Conservation (phyloP, 2,888 invertebrate genomes). For the Meta bourneti region DNA sequence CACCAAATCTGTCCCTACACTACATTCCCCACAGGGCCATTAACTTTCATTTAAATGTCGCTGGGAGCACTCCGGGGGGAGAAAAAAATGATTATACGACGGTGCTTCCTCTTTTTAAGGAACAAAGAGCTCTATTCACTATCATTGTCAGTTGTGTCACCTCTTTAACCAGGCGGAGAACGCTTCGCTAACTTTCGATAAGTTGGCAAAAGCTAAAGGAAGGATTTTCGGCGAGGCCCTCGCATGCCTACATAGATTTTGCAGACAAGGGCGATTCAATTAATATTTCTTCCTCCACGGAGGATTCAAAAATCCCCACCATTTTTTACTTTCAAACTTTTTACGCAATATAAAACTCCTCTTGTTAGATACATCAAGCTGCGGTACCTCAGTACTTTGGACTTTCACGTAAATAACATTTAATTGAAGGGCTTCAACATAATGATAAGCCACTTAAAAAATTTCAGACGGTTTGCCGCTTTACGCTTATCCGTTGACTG, state of each 20-base stretch:
- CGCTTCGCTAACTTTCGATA: slow-evolving; percentile 54
- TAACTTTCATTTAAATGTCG: slow-evolving; percentile 74
- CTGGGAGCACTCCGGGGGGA: slow-evolving; percentile 38
- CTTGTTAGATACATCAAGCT: no score
- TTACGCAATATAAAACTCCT: no score
- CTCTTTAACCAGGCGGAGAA: slow-evolving; percentile 43
- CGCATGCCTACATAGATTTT: slow-evolving; percentile 18
- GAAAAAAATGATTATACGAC: slow-evolving; percentile 53
- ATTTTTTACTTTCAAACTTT: no score
- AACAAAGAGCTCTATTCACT: slow-evolving; percentile 60
- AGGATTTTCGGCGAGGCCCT: slow-evolving; percentile 41
- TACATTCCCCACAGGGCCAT: slow-evolving; percentile 62
- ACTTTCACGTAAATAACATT: no score
- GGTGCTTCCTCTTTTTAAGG: slow-evolving; percentile 18
- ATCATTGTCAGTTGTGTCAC: slow-evolving; percentile 55
- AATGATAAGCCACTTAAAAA: no score
- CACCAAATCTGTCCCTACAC: slow-evolving; percentile 62
- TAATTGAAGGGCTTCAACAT: no score
- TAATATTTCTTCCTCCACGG: slow-evolving; percentile 19
- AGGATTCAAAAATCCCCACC: background rate
- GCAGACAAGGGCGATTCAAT: slow-evolving; percentile 34
- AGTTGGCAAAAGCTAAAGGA: slow-evolving; percentile 34
- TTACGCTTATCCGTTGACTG: no score
- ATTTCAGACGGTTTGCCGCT: no score
- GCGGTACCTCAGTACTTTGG: no score